A percentile compares a stretch with the other conserved stretches of the same genome.
Evolutionary conservation across 2,113 vertebrate species (phyloP).

Genomic region (Tachuris rubrigastra): DNA sequence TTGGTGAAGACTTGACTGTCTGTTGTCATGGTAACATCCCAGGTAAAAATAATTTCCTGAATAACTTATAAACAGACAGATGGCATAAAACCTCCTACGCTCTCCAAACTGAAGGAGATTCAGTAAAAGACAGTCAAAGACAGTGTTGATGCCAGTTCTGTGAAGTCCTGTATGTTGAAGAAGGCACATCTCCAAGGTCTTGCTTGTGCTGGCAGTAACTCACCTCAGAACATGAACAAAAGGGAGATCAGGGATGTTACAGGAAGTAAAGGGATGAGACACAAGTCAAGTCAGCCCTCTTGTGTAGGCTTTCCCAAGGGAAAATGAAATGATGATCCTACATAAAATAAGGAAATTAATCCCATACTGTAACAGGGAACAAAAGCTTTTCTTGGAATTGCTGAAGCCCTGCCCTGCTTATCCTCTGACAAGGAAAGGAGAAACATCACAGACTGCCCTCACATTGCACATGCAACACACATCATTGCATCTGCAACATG

Average conservation of each 20-base stretch:
- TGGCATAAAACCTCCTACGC: constrained; percentile 26
- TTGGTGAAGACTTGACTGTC: constrained; percentile 42
- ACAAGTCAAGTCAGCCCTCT: not conserved
- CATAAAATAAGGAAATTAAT: not conserved
- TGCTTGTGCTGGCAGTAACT: not conserved
- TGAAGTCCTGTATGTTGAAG: not conserved
- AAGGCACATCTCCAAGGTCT: not conserved
- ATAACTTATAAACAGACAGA: constrained; percentile 54
- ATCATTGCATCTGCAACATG: rapidly evolving
- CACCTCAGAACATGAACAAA: not conserved
- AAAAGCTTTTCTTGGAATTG: not conserved
- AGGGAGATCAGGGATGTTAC: not conserved
- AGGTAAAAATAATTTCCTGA: constrained; percentile 64
- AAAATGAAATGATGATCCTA: not conserved
- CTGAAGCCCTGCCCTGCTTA: not conserved
- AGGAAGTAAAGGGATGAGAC: not conserved
- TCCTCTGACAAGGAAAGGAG: not conserved
- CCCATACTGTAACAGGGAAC: not conserved
- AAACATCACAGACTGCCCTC: not conserved
- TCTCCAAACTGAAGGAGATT: not conserved
- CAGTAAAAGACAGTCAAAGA: constrained; percentile 3
- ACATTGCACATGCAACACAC: not conserved
- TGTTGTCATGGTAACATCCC: constrained; percentile 59
- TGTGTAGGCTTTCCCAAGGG: not conserved
- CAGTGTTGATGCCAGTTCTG: not conserved